phyloP scores from a whole-genome alignment of 1,140 invertebrate genomes.

The Dreissena rostriformis region DNA sequence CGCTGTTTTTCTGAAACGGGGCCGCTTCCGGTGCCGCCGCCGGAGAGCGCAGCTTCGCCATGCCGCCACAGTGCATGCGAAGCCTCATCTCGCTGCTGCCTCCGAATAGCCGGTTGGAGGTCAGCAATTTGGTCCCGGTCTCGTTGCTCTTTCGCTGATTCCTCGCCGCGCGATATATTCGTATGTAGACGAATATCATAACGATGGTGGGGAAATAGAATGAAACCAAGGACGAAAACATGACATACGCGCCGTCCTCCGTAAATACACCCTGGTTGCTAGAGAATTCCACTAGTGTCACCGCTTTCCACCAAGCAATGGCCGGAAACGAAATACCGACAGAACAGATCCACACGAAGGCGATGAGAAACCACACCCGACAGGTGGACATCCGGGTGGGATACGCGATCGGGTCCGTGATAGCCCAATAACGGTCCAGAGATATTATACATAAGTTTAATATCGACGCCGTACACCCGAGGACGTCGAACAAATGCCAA shows the following conservation, averaged over 20 bases:
- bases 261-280: no score
- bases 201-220: conserved; percentile 83
- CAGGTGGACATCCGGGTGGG: conserved; percentile 94
- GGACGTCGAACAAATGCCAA: conserved; percentile 98
- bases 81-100: conserved; percentile 76
- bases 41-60: no score
- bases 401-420: conserved; percentile 99
- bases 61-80: conserved; percentile 76
- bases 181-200: conserved; percentile 82
- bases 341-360: conserved; percentile 96
- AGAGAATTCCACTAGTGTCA: no score
- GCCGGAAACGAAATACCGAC: conserved; percentile 98
- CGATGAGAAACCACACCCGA: conserved; percentile 92
- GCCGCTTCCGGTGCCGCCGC: no score
- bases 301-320: conserved; percentile 92
- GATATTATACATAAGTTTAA: conserved; percentile 98
- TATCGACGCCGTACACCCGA: conserved; percentile 98
- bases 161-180: no score
- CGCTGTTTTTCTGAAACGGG: no score
- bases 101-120: conserved; percentile 66
- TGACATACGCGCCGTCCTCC: conserved; percentile 82
- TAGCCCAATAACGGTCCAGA: conserved; percentile 88
- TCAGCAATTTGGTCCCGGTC: conserved; percentile 69
- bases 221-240: conserved; percentile 82
- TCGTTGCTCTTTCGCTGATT: no score